Evolutionary conservation across 2,797 vertebrate genomes (phyloP).

Genomic region (Phalanger gymnotis): DNA sequence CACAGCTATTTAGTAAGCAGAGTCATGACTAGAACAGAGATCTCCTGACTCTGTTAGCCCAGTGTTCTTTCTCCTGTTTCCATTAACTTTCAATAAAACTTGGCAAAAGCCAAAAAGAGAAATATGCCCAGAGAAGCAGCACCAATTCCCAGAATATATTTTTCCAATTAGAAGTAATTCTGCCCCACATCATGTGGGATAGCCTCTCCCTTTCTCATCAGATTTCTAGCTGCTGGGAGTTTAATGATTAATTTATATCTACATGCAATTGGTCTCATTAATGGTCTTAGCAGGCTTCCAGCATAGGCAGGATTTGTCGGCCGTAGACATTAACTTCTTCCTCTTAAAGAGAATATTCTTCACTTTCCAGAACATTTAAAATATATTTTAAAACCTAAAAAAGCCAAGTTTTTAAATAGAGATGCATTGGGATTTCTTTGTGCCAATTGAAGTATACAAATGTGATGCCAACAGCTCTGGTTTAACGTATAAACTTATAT

Average conservation of each 20-base stretch:
- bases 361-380: conserved; percentile 41
- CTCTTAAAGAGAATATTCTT: conserved; percentile 61
- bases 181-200: conserved; percentile 73
- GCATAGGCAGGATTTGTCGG: conserved; percentile 70
- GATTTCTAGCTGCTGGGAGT: conserved; percentile 68
- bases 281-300: conserved; percentile 74
- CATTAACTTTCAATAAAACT: conserved; percentile 47
- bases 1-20: background rate
- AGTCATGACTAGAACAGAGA: background rate
- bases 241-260: conserved; percentile 80
- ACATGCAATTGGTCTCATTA: conserved; percentile 77
- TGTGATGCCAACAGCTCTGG: background rate
- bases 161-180: conserved; percentile 69
- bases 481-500: background rate
- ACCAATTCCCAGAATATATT: background rate
- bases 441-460: background rate
- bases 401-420: background rate
- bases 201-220: conserved; percentile 69
- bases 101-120: conserved; percentile 55
- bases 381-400: background rate
- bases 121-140: conserved; percentile 41
- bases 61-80: background rate
- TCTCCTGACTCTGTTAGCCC: background rate
- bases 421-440: background rate
- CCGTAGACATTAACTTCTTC: conserved; percentile 59